Base-by-base conservation (phyloP, 2,113 vertebrate genomes). In the Brachyistius frenatus region DNA sequence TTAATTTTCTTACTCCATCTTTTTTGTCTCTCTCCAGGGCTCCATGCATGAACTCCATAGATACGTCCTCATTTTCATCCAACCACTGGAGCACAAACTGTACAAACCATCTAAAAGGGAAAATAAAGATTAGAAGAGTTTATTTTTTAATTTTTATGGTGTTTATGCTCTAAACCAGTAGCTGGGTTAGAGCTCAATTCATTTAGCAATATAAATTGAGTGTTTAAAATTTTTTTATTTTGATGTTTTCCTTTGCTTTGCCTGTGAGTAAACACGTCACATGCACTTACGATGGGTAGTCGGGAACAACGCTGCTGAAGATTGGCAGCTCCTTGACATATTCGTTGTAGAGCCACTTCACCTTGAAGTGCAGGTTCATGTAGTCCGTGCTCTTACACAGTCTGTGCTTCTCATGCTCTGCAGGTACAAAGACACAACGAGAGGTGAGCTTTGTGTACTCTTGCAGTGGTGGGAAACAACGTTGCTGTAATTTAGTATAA, bases 331-430 rank as follows among this genome's bases (percentile, higher is more conserved):
- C 96, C 78, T 90, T 95, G 31, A 99, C 94, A 0, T 99, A 99
- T 80, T 99, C 98, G 0, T 98, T 99, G 94, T 96, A 95, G 10
- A 99, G 95, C 98, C 98, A 99, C 89, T 99, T 99, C 84, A 99
- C 98, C 90, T 99, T 99, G 92, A 99, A 99, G 91, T 99, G 98
- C 78, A 99, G 94, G 89, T 99, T 99, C 98, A 99, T 99, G 93
- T 99, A 99, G 94, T 99, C 98, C 0, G 98, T 97, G n/a, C 98
- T 99, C 90, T 97, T 98, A 91, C 97, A 99, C 72, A 97, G 94
- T 1, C 95, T 88, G 83, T 97, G 96, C 83, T 98, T 99, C 90
- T 99, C 98, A 3, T 99, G 98, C 71, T 99, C 98, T 99, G 92
- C 36, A 78, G 73, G 39, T 1, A 76, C 46, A 73, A 78, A 74